A percentile compares a stretch with the other conserved stretches of the same genome.
Conservation (phyloP, 2,888 invertebrate genomes). For the Sphaerophoria rueppellii region DNA sequence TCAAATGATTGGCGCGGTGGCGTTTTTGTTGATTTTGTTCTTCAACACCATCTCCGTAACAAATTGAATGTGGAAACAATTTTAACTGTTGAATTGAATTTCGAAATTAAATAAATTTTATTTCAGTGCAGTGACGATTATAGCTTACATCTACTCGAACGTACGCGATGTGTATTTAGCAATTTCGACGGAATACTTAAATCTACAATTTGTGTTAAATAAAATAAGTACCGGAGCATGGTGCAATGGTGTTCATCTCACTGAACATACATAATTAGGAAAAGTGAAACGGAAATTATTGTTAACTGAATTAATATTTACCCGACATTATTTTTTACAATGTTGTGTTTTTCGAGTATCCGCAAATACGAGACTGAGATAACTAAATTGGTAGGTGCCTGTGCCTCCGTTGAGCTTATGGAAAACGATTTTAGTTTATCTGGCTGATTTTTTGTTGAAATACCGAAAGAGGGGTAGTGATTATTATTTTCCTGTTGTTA, state of each 20-base stretch:
- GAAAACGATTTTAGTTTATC: not conserved
- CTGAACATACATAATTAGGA: conserved; percentile 38
- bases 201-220: conserved; percentile 8
- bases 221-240: not conserved
- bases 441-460: not conserved
- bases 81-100: conserved; percentile 57
- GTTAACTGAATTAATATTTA: conserved; percentile 33
- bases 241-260: not conserved
- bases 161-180: conserved; percentile 7
- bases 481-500: not conserved
- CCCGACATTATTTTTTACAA: conserved; percentile 18
- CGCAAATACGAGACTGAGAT: not conserved
- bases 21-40: conserved; percentile 65
- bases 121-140: not conserved
- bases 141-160: not conserved
- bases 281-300: conserved; percentile 32
- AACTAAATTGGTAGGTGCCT: too few species aligned
- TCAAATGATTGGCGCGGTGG: conserved; percentile 59
- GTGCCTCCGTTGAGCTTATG: not conserved
- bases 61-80: conserved; percentile 64
- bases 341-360: not conserved
- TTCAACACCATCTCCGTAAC: conserved; percentile 61
- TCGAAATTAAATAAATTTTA: conserved; percentile 44
- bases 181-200: not conserved
- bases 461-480: not conserved